phyloP scores from a whole-genome alignment of 2,888 invertebrate species.

The Hydrotaea diabolus region DNA sequence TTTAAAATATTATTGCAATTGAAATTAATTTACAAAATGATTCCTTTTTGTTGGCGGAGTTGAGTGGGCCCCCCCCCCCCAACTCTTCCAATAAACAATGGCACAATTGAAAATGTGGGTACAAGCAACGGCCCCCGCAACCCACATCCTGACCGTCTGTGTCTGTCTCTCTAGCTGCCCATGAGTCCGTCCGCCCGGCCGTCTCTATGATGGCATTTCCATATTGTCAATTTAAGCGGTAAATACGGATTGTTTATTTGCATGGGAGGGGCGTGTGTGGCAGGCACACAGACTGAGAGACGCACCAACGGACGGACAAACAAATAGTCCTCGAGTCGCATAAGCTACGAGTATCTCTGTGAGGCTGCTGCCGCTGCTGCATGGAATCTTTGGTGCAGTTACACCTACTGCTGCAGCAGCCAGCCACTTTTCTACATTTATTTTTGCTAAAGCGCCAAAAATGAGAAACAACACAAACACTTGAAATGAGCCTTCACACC shows the following conservation, averaged over 20 bases:
- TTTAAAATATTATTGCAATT: conserved; percentile 66
- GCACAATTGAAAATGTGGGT: background rate
- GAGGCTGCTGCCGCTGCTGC: conserved; percentile 50
- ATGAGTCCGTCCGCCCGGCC: background rate
- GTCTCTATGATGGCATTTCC: conserved; percentile 55
- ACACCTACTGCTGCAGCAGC: conserved; percentile 62
- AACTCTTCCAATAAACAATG: too few species aligned
- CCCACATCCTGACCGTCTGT: conserved; percentile 43
- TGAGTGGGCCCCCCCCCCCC: background rate
- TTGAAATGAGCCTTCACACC: conserved; percentile 68
- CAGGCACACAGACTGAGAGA: background rate
- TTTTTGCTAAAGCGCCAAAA: conserved; percentile 53
- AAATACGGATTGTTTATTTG: conserved; percentile 65
- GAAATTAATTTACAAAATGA: conserved; percentile 66
- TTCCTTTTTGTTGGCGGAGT: background rate
- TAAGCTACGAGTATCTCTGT: conserved; percentile 52
- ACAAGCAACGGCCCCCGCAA: background rate
- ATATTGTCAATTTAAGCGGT: conserved; percentile 67
- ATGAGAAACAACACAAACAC: conserved; percentile 43
- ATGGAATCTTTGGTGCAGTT: conserved; percentile 56
- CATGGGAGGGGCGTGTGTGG: conserved; percentile 63
- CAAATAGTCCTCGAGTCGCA: conserved; percentile 14
- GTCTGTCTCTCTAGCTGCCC: background rate
- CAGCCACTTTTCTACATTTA: conserved; percentile 49
- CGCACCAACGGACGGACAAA: background rate